Percentiles rank a stretch among this genome's conserved stretches.
phyloP scores from a whole-genome alignment of 2,888 invertebrate species.

The Strigamia transsilvanica region DNA sequence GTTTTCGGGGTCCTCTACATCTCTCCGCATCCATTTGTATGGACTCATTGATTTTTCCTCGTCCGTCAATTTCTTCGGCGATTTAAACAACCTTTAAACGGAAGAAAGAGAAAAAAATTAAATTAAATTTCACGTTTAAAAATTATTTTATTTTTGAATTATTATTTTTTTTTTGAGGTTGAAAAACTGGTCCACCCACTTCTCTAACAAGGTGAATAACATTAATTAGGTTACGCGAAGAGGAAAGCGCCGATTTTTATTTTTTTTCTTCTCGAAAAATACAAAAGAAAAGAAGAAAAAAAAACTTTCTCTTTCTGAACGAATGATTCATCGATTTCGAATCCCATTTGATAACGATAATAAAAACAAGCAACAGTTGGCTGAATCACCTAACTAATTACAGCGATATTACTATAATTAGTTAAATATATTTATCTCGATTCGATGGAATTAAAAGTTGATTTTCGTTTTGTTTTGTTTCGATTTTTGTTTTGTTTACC shows the following conservation, averaged over 20 bases:
- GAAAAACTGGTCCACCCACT: constrained; percentile 20
- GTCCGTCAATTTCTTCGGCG: constrained; percentile 62
- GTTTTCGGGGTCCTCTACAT: constrained; percentile 63
- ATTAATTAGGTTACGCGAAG: neutral
- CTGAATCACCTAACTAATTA: too few relatives aligned
- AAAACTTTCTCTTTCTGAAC: too few relatives aligned
- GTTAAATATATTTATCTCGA: too few relatives aligned
- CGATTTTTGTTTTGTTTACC: constrained; percentile 54
- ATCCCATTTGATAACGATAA: neutral
- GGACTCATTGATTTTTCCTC: constrained; percentile 62
- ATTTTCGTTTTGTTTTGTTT: neutral
- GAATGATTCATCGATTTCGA: too few relatives aligned
- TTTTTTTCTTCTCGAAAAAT: neutral
- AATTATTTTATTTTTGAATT: neutral
- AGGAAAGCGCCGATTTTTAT: neutral
- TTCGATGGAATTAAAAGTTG: neutral
- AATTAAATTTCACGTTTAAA: neutral
- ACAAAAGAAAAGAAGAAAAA: neutral
- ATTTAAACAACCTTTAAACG: constrained; percentile 62
- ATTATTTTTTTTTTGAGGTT: neutral
- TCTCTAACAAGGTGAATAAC: constrained; percentile 6
- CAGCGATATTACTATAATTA: too few relatives aligned
- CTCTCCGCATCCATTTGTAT: constrained; percentile 63
- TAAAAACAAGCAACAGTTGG: too few relatives aligned
- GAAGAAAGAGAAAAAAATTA: neutral